Base-by-base conservation (phyloP, 2,888 invertebrate species). In the Himalopsyche tibetana region DNA sequence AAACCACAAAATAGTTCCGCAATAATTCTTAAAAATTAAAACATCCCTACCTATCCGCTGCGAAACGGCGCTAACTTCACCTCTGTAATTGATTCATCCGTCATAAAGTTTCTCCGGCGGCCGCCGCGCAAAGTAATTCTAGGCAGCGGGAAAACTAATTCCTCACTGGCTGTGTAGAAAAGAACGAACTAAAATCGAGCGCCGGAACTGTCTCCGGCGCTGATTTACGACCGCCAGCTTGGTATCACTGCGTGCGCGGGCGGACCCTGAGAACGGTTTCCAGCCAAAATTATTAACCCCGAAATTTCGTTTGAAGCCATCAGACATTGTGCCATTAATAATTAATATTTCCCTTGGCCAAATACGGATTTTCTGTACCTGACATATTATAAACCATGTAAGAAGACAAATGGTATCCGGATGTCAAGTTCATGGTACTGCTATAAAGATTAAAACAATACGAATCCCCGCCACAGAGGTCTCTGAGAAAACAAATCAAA, bases 71-170 rank as follows among this genome's bases (percentile, higher is more conserved):
- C 36, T 45, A 36, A 51, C 74, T 83, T 83, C 83, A 81, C 56
- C 82, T 84, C 63, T 84, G 84, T 86, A 86, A 86, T 86, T 86
- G 86, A 86, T 86, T 86, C 86, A 86, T 86, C 86, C 82, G 84
- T 86, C 86, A 86, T 86, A 86, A 84, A 86, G 86, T 86, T 84
- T 56, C 28, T 74, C 83, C 69, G 81, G 63, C 51, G 51, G 51
- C 51, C 15, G 51, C 51, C 28, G n/a, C 8, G 63, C 19, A 28
- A 63, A 63, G 28, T 63, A 63, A 63, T 63, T 63, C 85, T 83
- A 36, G 42, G 74, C 63, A 69, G 28, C 51, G 42, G 86, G 80
- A 19, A 83, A 45, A 69, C 86, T 69, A 86, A 86, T 86, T 86
- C 82, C 51, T 40, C 84, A 56, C 85, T 42, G 42, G 69, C 56